A percentile compares a stretch with the other conserved stretches of the same genome.
Evolutionary conservation across 2,888 invertebrate genomes (phyloP).

Genomic region (Folsomia manolachei): DNA sequence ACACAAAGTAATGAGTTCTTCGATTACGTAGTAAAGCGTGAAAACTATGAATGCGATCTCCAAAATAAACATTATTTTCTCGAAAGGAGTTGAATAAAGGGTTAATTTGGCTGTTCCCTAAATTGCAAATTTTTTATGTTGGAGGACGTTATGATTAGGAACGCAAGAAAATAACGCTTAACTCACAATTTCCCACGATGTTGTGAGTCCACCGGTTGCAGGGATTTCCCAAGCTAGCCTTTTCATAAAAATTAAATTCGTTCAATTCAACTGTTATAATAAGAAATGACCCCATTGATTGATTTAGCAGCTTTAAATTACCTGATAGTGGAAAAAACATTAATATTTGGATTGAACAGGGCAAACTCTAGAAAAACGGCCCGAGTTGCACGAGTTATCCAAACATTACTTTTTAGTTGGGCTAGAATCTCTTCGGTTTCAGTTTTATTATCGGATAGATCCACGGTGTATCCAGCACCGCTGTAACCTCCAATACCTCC

Average conservation of each 20-base stretch:
- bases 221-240: conserved; percentile 60
- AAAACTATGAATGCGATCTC: conserved; percentile 58
- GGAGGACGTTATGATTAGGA: too few relatives aligned
- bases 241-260: conserved; percentile 43
- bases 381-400: conserved; percentile 69
- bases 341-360: conserved; percentile 70
- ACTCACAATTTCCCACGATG: conserved; percentile 57
- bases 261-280: too few relatives aligned
- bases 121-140: too few relatives aligned
- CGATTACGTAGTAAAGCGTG: conserved; percentile 59
- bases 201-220: conserved; percentile 60
- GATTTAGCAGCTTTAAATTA: too few relatives aligned
- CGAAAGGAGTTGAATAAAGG: conserved; percentile 56
- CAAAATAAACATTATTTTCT: conserved; percentile 58
- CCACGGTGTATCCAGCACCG: conserved; percentile 58
- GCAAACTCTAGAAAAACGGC: conserved; percentile 69
- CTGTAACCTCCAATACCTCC: conserved; percentile 59
- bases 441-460: conserved; percentile 56
- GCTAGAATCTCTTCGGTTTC: conserved; percentile 56
- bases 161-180: too few relatives aligned
- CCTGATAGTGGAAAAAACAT: conserved; percentile 66
- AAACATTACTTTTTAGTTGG: conserved; percentile 60
- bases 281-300: too few relatives aligned
- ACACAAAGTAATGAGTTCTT: conserved; percentile 54
- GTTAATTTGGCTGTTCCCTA: conserved; percentile 58